A percentile compares a stretch with the other conserved stretches of the same genome.
Conservation (phyloP, 2,797 vertebrate genomes). For the Furcifer pardalis region DNA sequence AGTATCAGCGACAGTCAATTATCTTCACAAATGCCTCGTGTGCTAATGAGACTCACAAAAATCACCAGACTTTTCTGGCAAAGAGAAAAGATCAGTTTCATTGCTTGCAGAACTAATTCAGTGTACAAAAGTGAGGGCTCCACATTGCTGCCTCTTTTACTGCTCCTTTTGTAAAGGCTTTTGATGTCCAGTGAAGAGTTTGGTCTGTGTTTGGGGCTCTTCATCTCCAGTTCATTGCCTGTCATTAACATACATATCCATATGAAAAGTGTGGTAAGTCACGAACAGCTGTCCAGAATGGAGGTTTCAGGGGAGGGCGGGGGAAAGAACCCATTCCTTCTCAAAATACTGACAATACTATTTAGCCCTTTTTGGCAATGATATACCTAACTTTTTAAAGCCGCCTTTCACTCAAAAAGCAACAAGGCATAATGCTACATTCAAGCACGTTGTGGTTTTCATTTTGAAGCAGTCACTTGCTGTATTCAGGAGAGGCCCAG, state of each 20-base stretch:
- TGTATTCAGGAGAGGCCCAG: conserved; percentile 81
- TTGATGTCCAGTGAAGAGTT: conserved; percentile 98
- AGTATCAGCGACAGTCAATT: conserved; percentile 97
- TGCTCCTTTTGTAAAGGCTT: conserved; percentile 99
- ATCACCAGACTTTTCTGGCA: conserved; percentile 99
- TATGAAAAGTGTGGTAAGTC: conserved; percentile 99
- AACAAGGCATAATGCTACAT: conserved; percentile 90
- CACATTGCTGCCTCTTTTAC: conserved; percentile 98
- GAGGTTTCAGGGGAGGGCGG: conserved; percentile 76
- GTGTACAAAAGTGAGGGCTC: conserved; percentile 99
- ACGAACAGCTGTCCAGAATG: conserved; percentile 99
- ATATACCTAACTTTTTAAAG: conserved; percentile 99
- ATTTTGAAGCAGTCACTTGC: conserved; percentile 87
- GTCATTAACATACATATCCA: conserved; percentile 99
- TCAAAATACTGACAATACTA: conserved; percentile 97
- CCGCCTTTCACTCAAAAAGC: conserved; percentile 92
- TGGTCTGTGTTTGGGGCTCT: conserved; percentile 95
- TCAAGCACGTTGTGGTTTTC: conserved; percentile 85
- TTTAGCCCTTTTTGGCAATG: conserved; percentile 97
- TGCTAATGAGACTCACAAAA: conserved; percentile 99
- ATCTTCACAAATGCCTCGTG: conserved; percentile 99
- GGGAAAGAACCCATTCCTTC: conserved; percentile 85
- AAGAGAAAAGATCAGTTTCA: conserved; percentile 99
- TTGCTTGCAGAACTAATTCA: conserved; percentile 99
- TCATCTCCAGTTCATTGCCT: conserved; percentile 99